Evolutionary conservation across 2,888 invertebrate species (phyloP), one percentile per base, ranked within the genome.

Genomic region (Eilema griseolum): DNA sequence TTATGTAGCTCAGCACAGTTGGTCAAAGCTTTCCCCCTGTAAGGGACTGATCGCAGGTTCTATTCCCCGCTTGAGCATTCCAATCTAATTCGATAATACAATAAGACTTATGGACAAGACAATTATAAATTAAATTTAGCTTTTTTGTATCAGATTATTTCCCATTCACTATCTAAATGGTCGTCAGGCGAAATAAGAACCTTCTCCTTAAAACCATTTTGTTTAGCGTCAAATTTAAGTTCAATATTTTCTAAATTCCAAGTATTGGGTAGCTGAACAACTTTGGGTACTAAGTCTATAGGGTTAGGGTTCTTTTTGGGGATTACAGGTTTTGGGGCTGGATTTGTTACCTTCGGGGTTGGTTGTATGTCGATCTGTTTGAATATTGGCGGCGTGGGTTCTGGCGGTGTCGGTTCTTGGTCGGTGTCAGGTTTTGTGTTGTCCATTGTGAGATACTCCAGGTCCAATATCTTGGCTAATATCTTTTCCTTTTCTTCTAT

Each of bases 401-500:
- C 76, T 0, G 76, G 75, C 0, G 71, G 71, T 10, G 76, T n/a
- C 8, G 52, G 52, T 52, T n/a, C 52, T 52, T 52, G 41, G 28
- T 73, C 64, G 5, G 59, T 60, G 3, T 79, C 82, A 0, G 63
- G 23, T 67, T 82, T 83, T 16, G 74, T 71, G 1, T 70, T 72
- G 72, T 80, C 80, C 70, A 93, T 93, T 82, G 93, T 93, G 28
- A 94, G 87, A 0, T 95, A 95, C 67, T 97, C 96, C 61, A 97
- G 94, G 85, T 96, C 96, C 41, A 97, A 90, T 86, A 97, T 95
- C 84, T 96, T 96, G 0, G 97, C 97, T 20, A 97, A 89, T 26
- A 97, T 95, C 87, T 97, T 97, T 82, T 98, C 98, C 87, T 98
- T 98, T 76, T 96, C 96, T 86, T 97, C 97, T 59, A 98, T 97